Conservation (phyloP, 2,888 invertebrate genomes). For the Melanostoma scalare region DNA sequence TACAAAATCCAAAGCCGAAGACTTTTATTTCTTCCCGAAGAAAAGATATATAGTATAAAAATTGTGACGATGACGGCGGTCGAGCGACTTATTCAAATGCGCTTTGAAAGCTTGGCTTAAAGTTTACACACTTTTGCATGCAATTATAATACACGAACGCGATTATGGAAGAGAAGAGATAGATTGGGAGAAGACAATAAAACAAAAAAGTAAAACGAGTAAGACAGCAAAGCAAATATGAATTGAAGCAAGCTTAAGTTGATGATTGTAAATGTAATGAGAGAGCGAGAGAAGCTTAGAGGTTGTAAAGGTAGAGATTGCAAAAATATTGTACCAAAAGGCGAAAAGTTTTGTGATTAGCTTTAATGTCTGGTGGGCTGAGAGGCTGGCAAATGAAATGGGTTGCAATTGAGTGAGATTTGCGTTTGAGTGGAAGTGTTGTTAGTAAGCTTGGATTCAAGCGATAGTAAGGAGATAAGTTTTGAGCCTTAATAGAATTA, state of each 20-base stretch:
- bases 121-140: conserved; percentile 56
- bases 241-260: conserved; percentile 28
- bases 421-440: conserved; percentile 18
- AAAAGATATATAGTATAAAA: not conserved
- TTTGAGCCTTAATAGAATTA: not conserved
- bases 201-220: conserved; percentile 3
- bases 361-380: conserved; percentile 31
- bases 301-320: conserved; percentile 26
- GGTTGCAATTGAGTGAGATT: conserved; percentile 13
- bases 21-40: conserved; percentile 74
- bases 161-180: conserved; percentile 27
- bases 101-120: conserved; percentile 59
- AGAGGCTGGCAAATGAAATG: conserved; percentile 2
- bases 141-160: conserved; percentile 17
- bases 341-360: conserved; percentile 27
- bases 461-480: not conserved
- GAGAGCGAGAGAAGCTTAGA: conserved; percentile 39
- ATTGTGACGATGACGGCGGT: conserved; percentile 16
- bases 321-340: conserved; percentile 4
- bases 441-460: not conserved
- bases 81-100: conserved; percentile 75
- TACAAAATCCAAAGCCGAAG: conserved; percentile 76
- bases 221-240: conserved; percentile 5
- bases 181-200: conserved; percentile 23
- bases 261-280: not conserved